phyloP scores from a whole-genome alignment of 2,888 invertebrate genomes.

The Lamproptera curius region DNA sequence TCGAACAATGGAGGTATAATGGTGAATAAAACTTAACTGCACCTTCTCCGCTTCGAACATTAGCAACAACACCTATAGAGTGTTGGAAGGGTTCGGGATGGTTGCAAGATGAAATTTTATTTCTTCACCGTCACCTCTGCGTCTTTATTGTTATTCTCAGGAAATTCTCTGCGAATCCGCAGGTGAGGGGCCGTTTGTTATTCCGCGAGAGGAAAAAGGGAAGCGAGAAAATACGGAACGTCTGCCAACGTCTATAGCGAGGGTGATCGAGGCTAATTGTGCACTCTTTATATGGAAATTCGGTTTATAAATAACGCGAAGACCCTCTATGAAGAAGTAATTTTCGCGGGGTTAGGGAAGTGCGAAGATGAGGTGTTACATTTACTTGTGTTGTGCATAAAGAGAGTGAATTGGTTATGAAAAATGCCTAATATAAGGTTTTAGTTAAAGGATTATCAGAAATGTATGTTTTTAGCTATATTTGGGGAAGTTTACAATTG shows the following conservation, averaged over 20 bases:
- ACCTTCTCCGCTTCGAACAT: neutral
- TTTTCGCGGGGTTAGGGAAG: slow-evolving; percentile 15
- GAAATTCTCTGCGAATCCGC: slow-evolving; percentile 31
- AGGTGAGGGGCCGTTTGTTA: slow-evolving; percentile 41
- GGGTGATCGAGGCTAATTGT: slow-evolving; percentile 24
- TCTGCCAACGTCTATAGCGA: slow-evolving; percentile 26
- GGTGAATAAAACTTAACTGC: slow-evolving; percentile 1
- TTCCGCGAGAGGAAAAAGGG: slow-evolving; percentile 33
- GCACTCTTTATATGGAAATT: slow-evolving; percentile 30
- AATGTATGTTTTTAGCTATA: too few species aligned
- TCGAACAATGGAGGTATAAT: slow-evolving; percentile 1
- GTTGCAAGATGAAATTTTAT: slow-evolving; percentile 20
- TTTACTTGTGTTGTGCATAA: slow-evolving; percentile 10
- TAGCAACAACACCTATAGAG: slow-evolving; percentile 6
- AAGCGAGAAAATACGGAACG: slow-evolving; percentile 27
- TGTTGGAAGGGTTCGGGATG: slow-evolving; percentile 15
- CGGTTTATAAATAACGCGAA: slow-evolving; percentile 29
- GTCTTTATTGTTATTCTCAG: slow-evolving; percentile 29
- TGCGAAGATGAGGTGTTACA: slow-evolving; percentile 13
- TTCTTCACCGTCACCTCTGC: slow-evolving; percentile 21
- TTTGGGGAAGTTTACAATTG: too few species aligned
- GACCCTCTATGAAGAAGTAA: slow-evolving; percentile 30
- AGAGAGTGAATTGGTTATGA: too few species aligned
- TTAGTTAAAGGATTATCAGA: too few species aligned
- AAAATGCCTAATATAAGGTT: too few species aligned